phyloP scores from a whole-genome alignment of 2,797 vertebrate genomes.

The Neosilurus mollespiculum region DNA sequence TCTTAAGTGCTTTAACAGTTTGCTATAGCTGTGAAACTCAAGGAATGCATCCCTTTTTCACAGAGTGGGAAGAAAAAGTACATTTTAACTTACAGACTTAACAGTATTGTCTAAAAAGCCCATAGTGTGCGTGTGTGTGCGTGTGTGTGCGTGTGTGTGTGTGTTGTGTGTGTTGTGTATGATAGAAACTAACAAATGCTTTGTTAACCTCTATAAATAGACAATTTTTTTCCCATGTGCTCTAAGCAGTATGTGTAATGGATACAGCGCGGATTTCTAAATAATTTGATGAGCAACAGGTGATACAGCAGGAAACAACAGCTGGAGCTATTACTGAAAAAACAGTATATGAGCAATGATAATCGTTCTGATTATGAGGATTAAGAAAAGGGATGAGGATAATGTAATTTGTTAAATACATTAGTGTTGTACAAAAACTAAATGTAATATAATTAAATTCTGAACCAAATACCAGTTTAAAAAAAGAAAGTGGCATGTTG shows the following conservation, averaged over 20 bases:
- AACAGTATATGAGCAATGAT: constrained; percentile 34
- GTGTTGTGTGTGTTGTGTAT: no score
- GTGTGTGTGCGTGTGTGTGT: background rate
- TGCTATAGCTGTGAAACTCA: constrained; percentile 36
- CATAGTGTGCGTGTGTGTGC: background rate
- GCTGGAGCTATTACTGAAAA: constrained; percentile 43
- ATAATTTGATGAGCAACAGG: constrained; percentile 56
- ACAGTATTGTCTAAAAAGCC: constrained; percentile 43
- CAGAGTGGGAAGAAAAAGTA: constrained; percentile 27
- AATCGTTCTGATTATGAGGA: constrained; percentile 36
- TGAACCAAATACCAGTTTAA: background rate
- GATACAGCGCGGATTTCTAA: constrained; percentile 43
- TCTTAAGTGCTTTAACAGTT: constrained; percentile 52
- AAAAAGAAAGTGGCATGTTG: background rate
- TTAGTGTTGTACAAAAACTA: background rate
- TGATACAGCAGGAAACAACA: constrained; percentile 48
- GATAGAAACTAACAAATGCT: background rate
- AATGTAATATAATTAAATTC: constrained; percentile 9
- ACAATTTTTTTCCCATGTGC: constrained; percentile 36
- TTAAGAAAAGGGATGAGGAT: constrained; percentile 35
- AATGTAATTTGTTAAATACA: constrained; percentile 29
- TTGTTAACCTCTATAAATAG: constrained; percentile 5
- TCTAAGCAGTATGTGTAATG: constrained; percentile 38
- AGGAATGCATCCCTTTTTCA: constrained; percentile 38
- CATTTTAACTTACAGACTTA: constrained; percentile 32